phyloP scores from a whole-genome alignment of 2,797 vertebrate species.

The Enteromius thamalakanensis region DNA sequence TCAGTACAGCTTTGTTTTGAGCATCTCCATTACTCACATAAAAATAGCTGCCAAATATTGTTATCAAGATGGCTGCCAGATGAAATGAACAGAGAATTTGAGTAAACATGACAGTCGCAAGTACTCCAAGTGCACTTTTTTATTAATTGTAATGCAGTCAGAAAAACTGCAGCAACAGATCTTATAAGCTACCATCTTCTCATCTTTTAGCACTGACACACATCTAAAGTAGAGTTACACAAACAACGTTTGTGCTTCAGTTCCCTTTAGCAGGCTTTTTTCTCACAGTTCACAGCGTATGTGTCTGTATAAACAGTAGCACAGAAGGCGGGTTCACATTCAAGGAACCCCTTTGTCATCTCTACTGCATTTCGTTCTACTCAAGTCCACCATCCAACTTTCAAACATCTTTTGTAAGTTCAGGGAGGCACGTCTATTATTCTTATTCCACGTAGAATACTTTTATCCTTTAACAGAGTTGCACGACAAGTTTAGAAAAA shows the following conservation, averaged over 20 bases:
- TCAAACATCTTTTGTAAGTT: background rate
- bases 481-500: background rate
- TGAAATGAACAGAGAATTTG: background rate
- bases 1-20: background rate
- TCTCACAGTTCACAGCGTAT: background rate
- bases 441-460: background rate
- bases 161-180: background rate
- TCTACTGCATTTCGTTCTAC: background rate
- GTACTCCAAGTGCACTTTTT: background rate
- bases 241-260: background rate
- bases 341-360: background rate
- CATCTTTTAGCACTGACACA: background rate
- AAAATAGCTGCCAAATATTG: background rate
- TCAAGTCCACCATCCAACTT: background rate
- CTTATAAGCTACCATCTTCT: background rate
- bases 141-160: background rate
- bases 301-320: conserved; percentile 4
- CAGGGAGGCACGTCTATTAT: background rate
- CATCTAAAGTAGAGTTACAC: background rate
- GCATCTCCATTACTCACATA: background rate
- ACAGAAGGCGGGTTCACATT: background rate
- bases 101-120: background rate
- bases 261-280: background rate
- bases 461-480: background rate
- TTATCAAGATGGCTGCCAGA: background rate